Base-by-base conservation (phyloP, 2,113 vertebrate genomes). In the Todiramphus saurophagus region DNA sequence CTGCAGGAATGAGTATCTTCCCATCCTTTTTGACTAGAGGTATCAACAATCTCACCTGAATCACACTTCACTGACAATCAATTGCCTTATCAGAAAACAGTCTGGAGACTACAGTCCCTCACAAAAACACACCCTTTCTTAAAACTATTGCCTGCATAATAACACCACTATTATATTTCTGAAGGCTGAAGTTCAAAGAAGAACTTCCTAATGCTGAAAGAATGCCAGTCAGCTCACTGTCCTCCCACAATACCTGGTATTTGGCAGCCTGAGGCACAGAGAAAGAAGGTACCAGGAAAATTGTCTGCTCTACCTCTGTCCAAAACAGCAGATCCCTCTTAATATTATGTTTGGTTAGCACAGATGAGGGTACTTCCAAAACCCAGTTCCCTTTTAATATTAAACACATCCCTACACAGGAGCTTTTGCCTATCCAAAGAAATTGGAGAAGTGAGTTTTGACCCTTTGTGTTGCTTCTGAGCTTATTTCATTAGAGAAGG, bases 371-470 rank as follows among this genome's bases (percentile, higher is more conserved):
- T 67, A 70, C 13, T 88, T 93, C 27, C 78, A 90, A 87, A 93
- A 56, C 27, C 16, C 70, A 55, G 23, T 7, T 80, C 37, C 4
- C 30, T 66, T 66, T 81, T 41, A 77, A 62, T 69, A 92, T 41
- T 59, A 55, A 76, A 46, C 3, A 5, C 1, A 1, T 39, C 41
- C 37, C 44, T 79, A 46, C 77, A 87, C 0, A 63, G 55, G 50
- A 69, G 62, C 46, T 90, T 62, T 28, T 87, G 41, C 37, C 79
- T 58, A 58, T 30, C 46, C 59, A 41, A 67, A 80, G 37, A 53
- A 72, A 72, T 58, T 28, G 0, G 0, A 72, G 48, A 85, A 44
- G 62, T 0, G 0, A 13, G 16, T 66, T 76, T 78, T 3, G 4
- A 85, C 51, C 78, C 63, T 88, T 55, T 35, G 46, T 46, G 73